phyloP scores from a whole-genome alignment of 2,113 vertebrate species.

The Pipa parva region DNA sequence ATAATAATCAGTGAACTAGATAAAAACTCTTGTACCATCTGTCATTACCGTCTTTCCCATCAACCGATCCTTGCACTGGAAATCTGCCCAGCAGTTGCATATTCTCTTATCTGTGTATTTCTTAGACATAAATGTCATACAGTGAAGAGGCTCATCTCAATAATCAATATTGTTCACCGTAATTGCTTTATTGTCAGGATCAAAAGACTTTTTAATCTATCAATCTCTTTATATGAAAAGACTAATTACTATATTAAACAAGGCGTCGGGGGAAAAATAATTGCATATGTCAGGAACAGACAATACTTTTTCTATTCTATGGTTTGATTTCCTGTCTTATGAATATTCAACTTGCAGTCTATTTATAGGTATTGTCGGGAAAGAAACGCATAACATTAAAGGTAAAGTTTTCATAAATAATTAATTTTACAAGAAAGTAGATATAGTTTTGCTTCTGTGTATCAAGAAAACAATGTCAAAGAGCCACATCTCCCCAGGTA shows the following conservation, averaged over 20 bases:
- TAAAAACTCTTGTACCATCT: conserved; percentile 27
- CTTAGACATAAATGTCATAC: conserved; percentile 33
- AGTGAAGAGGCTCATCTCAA: conserved; percentile 28
- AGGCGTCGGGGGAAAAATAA: conserved; percentile 30
- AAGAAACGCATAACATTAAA: conserved; percentile 13
- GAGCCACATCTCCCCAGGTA: too few species aligned
- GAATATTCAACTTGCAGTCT: conserved; percentile 11
- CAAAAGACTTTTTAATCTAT: conserved; percentile 41
- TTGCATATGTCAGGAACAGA: conserved; percentile 18
- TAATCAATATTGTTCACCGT: conserved; percentile 41
- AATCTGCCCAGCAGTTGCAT: conserved; percentile 24
- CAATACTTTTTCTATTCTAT: conserved; percentile 10
- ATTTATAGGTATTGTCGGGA: conserved; percentile 20
- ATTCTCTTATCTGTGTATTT: conserved; percentile 31
- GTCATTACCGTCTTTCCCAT: conserved; percentile 33
- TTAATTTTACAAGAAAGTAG: too few species aligned
- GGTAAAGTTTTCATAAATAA: background rate
- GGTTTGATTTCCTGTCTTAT: conserved; percentile 22
- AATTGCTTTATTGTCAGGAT: conserved; percentile 41
- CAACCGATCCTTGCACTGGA: conserved; percentile 34
- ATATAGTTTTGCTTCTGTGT: too few species aligned
- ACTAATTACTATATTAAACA: conserved; percentile 42
- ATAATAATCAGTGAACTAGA: too few species aligned
- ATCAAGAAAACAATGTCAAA: too few species aligned
- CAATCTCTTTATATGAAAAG: conserved; percentile 40